phyloP scores from a whole-genome alignment of 2,797 vertebrate genomes.

The Gallinago nigripennis region DNA sequence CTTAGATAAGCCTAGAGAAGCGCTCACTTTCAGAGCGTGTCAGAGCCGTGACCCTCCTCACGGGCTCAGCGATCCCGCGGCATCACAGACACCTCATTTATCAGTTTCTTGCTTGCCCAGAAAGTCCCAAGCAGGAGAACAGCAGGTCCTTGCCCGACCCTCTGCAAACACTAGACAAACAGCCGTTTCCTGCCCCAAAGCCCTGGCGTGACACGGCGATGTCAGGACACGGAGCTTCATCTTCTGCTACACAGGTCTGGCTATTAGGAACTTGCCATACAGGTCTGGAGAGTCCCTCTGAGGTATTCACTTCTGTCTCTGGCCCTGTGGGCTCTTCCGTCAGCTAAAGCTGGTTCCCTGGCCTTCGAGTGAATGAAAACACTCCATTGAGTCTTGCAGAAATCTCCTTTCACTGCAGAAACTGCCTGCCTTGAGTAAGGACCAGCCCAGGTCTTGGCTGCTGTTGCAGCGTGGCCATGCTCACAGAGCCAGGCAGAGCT shows the following conservation, averaged over 20 bases:
- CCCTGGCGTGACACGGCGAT: fast-evolving
- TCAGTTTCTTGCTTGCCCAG: neutral
- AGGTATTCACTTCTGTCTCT: neutral
- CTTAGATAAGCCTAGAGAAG: neutral
- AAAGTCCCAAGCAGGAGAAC: fast-evolving
- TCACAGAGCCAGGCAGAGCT: neutral
- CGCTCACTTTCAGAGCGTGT: neutral
- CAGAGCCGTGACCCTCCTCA: neutral
- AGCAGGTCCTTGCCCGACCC: neutral
- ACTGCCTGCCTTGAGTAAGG: neutral
- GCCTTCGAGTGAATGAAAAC: neutral
- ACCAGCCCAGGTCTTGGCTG: neutral
- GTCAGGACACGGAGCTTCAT: neutral
- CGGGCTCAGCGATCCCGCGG: neutral
- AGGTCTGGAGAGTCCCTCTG: neutral
- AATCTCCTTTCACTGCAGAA: neutral
- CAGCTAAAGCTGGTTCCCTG: neutral
- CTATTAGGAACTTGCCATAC: neutral
- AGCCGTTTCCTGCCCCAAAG: neutral
- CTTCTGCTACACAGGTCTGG: neutral
- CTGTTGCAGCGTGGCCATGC: neutral
- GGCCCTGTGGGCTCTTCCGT: neutral
- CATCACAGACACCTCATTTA: fast-evolving
- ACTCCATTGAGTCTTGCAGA: neutral
- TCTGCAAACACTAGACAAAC: neutral